A percentile compares a stretch with the other conserved stretches of the same genome.
These are phyloP conservation scores for Cyanocitta stelleri DNA, from an alignment of 2,113 vertebrate genomes.

Conservation along the genomic window DNA sequence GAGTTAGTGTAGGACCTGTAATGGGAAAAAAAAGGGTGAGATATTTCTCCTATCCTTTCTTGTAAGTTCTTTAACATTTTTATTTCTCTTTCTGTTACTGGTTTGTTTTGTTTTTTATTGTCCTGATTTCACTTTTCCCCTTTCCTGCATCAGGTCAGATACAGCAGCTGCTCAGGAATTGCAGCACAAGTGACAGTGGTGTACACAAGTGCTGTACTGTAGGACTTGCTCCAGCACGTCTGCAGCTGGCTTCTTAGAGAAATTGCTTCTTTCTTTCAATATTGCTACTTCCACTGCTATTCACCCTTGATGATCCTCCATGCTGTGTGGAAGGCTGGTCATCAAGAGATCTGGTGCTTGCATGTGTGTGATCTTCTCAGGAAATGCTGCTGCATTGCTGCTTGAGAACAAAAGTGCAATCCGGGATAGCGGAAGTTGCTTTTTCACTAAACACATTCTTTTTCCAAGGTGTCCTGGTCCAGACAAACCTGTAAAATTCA, in stretches of 20 bases:
- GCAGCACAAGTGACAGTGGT: neutral
- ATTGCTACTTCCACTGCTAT: neutral
- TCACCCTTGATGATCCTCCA: neutral
- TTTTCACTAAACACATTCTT: neutral
- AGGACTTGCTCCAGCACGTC: neutral
- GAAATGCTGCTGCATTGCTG: neutral
- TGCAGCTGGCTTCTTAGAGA: neutral
- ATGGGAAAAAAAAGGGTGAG: neutral
- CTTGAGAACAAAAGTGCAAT: neutral
- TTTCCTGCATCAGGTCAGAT: neutral
- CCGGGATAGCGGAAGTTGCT: neutral
- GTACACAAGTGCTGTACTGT: neutral
- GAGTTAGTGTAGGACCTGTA: neutral
- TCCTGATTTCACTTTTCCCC: neutral
- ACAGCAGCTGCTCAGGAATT: neutral
- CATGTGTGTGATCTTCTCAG: neutral
- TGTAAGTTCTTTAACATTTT: neutral
- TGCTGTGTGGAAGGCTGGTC: neutral
- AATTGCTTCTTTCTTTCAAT: neutral
- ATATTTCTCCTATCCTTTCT: neutral
- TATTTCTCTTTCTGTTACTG: neutral
- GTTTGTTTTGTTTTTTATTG: neutral
- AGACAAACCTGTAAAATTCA: neutral
- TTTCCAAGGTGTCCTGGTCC: neutral
- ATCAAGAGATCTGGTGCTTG: neutral